phyloP scores from a whole-genome alignment of 2,888 invertebrate species.

The Diachrysia chrysitis region DNA sequence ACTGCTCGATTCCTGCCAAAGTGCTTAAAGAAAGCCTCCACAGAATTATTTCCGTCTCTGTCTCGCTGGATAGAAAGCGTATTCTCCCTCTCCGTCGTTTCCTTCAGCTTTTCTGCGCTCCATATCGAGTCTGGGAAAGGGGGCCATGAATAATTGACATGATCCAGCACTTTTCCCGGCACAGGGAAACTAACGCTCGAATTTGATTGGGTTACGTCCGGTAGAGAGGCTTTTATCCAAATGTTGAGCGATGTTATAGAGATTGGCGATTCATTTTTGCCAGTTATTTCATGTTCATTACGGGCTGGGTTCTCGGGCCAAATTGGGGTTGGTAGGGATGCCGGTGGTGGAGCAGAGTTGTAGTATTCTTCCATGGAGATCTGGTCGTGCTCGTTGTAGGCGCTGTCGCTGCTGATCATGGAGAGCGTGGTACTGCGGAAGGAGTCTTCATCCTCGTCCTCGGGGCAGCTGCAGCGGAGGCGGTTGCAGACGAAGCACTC shows the following conservation, averaged over 20 bases:
- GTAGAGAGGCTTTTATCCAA: constrained; percentile 55
- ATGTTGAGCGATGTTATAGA: constrained; percentile 30
- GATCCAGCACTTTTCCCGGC: constrained; percentile 37
- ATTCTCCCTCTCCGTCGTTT: constrained; percentile 35
- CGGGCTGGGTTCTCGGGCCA: constrained; percentile 33
- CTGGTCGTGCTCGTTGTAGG: constrained; percentile 19
- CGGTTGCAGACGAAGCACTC: constrained; percentile 62
- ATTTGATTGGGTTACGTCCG: constrained; percentile 30
- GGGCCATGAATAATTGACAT: constrained; percentile 58
- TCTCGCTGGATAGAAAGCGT: constrained; percentile 17
- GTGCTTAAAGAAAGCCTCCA: constrained; percentile 54
- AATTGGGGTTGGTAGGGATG: constrained; percentile 48
- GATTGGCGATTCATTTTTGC: constrained; percentile 12
- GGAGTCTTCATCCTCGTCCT: constrained; percentile 6
- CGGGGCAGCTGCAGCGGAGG: constrained; percentile 60
- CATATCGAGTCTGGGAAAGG: constrained; percentile 57
- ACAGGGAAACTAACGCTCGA: constrained; percentile 41
- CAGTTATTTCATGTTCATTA: constrained; percentile 10
- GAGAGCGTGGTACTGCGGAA: constrained; percentile 42
- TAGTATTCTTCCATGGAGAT: constrained; percentile 16
- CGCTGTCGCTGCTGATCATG: constrained; percentile 25
- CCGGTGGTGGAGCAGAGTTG: constrained; percentile 51
- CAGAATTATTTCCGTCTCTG: constrained; percentile 35
- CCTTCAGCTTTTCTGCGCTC: constrained; percentile 47
- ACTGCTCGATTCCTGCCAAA: constrained; percentile 32